Evolutionary conservation across 2,888 invertebrate genomes (phyloP).

Genomic region (Lingula anatina): DNA sequence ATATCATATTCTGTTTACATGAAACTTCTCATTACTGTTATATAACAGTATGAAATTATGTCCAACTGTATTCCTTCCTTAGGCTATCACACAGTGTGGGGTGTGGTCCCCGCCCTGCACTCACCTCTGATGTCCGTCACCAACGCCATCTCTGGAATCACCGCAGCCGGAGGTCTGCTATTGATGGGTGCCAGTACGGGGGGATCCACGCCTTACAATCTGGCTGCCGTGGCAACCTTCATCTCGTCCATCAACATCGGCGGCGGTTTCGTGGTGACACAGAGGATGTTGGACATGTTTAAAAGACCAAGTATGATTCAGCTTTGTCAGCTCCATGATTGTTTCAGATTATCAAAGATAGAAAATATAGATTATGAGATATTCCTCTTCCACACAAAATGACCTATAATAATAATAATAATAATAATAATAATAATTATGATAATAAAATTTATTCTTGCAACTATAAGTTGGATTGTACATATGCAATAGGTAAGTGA

Average conservation of each 20-base stretch:
- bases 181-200: slow-evolving; percentile 89
- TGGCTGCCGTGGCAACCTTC: slow-evolving; percentile 79
- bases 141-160: slow-evolving; percentile 86
- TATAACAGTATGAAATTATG: too few species aligned
- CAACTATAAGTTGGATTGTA: too few species aligned
- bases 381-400: too few species aligned
- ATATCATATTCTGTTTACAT: too few species aligned
- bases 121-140: slow-evolving; percentile 90
- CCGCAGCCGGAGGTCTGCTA: slow-evolving; percentile 82
- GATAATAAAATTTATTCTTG: too few species aligned
- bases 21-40: too few species aligned
- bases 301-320: slow-evolving; percentile 56
- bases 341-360: too few species aligned
- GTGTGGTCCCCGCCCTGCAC: slow-evolving; percentile 83
- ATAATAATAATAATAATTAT: too few species aligned
- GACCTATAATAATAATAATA: too few species aligned
- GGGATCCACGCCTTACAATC: slow-evolving; percentile 66
- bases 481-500: too few species aligned
- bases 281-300: slow-evolving; percentile 91
- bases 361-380: not conserved
- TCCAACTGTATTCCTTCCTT: slow-evolving; percentile 8
- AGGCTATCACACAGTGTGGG: slow-evolving; percentile 86
- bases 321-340: slow-evolving; percentile 1
- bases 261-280: slow-evolving; percentile 84
- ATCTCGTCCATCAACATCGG: slow-evolving; percentile 86